Percentiles rank a stretch among this genome's conserved stretches.
phyloP scores from a whole-genome alignment of 2,888 invertebrate genomes.

The Bellardia bayeri region DNA sequence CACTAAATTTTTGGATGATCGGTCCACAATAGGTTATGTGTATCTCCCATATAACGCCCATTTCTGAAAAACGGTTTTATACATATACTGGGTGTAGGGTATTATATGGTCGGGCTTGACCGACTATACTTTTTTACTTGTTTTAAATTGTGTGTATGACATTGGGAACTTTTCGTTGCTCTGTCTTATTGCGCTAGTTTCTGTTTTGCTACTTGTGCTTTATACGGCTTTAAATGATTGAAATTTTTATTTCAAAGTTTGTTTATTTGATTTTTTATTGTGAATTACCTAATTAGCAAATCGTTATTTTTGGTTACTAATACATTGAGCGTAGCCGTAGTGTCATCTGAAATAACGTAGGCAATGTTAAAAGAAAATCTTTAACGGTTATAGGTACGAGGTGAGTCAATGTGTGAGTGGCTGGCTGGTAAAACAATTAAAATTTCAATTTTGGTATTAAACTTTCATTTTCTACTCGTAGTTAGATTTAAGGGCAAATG shows the following conservation, averaged over 20 bases:
- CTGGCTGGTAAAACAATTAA: background rate
- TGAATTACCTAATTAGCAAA: conserved; percentile 52
- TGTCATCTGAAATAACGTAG: background rate
- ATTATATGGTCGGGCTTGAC: no score
- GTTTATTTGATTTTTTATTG: background rate
- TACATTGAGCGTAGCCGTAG: background rate
- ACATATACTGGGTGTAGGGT: no score
- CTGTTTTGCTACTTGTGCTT: background rate
- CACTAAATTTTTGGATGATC: no score
- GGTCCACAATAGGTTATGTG: no score
- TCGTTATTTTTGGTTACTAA: background rate
- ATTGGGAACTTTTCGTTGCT: background rate
- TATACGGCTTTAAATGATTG: conserved; percentile 20
- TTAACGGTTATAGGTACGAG: background rate
- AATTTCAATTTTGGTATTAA: conserved; percentile 16
- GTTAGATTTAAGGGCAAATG: background rate
- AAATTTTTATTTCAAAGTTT: conserved; percentile 40
- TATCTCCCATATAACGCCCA: no score
- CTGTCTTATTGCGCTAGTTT: background rate
- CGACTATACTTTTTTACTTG: no score
- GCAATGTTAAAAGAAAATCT: background rate
- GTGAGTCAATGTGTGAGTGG: background rate
- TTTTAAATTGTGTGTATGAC: background rate
- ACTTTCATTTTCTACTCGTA: conserved; percentile 6
- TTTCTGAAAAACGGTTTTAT: no score